Evolutionary conservation across 2,797 vertebrate species (phyloP).

Genomic region (Coilia nasus): DNA sequence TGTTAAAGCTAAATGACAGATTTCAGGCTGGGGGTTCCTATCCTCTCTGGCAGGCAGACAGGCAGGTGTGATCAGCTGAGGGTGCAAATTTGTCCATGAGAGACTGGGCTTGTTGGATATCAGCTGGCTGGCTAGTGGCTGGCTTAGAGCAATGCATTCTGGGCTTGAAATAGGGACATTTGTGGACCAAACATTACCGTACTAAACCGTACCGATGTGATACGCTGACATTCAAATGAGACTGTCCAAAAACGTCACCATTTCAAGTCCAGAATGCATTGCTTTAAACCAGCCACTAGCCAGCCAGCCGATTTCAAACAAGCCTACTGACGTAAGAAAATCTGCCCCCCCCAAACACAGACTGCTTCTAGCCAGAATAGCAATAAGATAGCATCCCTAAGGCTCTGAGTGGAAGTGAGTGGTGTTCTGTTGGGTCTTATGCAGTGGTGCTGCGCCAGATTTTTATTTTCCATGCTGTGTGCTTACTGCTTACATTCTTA

Average conservation of each 20-base stretch:
- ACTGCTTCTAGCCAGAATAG: not conserved
- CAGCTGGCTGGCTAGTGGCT: too few relatives aligned
- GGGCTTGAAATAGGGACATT: too few relatives aligned
- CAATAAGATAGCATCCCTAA: not conserved
- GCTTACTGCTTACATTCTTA: not conserved
- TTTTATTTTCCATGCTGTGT: not conserved
- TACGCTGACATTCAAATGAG: too few relatives aligned
- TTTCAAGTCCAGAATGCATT: too few relatives aligned
- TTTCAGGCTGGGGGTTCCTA: not conserved
- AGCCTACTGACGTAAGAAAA: not conserved
- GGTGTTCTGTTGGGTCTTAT: not conserved
- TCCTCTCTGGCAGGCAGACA: not conserved
- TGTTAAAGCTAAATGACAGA: conserved; percentile 11
- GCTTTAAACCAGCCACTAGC: too few relatives aligned
- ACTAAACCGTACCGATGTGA: too few relatives aligned
- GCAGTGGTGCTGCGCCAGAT: not conserved
- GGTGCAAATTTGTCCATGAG: not conserved
- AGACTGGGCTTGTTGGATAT: too few relatives aligned
- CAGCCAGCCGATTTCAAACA: too few relatives aligned
- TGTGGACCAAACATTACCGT: too few relatives aligned
- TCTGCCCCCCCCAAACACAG: not conserved
- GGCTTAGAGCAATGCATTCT: too few relatives aligned
- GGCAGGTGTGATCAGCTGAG: not conserved
- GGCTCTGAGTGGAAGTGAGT: not conserved
- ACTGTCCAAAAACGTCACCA: too few relatives aligned